Conservation (phyloP, 2,888 invertebrate genomes). For the Brachylomia viminalis region DNA sequence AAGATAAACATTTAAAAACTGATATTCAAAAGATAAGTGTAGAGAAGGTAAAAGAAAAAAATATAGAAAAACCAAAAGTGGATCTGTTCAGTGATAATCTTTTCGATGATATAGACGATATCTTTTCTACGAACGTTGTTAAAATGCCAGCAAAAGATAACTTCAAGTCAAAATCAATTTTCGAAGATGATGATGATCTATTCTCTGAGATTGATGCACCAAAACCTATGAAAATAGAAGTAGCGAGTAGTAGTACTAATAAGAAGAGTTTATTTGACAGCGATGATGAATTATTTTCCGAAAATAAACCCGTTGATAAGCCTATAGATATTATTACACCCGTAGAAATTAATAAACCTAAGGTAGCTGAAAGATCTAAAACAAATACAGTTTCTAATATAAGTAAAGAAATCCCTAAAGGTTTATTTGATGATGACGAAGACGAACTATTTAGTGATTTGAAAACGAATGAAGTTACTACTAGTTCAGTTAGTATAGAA, state of each 20-base stretch:
- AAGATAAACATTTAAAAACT: slow-evolving; percentile 55
- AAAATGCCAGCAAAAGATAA: slow-evolving; percentile 68
- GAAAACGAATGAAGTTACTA: slow-evolving; percentile 38
- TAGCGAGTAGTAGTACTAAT: slow-evolving; percentile 50
- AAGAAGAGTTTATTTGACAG: slow-evolving; percentile 75
- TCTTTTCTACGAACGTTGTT: slow-evolving; percentile 79
- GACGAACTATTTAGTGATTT: slow-evolving; percentile 75
- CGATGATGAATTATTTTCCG: slow-evolving; percentile 74
- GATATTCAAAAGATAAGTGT: slow-evolving; percentile 53
- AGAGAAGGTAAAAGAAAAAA: slow-evolving; percentile 55
- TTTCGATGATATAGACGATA: slow-evolving; percentile 88
- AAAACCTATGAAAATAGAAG: slow-evolving; percentile 57
- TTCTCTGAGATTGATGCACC: slow-evolving; percentile 78
- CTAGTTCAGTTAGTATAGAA: slow-evolving; percentile 30
- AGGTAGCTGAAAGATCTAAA: slow-evolving; percentile 32
- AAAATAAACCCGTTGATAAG: slow-evolving; percentile 44
- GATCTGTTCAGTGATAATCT: slow-evolving; percentile 85
- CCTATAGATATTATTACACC: slow-evolving; percentile 17
- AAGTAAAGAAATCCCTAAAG: slow-evolving; percentile 56
- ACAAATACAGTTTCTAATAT: slow-evolving; percentile 41
- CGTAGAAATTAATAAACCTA: slow-evolving; percentile 28
- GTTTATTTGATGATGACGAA: slow-evolving; percentile 79
- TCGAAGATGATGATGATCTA: slow-evolving; percentile 82
- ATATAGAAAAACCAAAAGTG: slow-evolving; percentile 70
- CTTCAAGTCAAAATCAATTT: slow-evolving; percentile 73